Percentiles rank a stretch among this genome's conserved stretches.
phyloP scores from a whole-genome alignment of 2,113 vertebrate species.

The Percopsis transmontana region DNA sequence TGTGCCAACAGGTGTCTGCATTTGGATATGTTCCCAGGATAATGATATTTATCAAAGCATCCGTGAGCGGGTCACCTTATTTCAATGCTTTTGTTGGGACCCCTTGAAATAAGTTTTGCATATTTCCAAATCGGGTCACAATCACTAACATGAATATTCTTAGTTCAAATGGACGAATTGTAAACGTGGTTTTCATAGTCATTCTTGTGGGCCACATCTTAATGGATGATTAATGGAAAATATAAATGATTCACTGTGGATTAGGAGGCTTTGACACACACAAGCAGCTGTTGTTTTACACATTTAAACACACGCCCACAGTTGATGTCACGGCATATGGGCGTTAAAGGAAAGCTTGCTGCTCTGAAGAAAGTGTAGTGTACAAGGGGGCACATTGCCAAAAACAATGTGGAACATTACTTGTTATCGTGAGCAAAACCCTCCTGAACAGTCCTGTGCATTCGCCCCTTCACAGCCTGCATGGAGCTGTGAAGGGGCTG shows the following conservation, averaged over 20 bases:
- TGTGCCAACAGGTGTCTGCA: neutral
- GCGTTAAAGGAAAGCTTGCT: neutral
- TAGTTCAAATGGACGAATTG: too few relatives aligned
- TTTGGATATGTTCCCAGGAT: neutral
- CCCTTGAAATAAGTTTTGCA: neutral
- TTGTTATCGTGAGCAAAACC: too few relatives aligned
- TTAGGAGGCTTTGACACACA: neutral
- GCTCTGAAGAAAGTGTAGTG: too few relatives aligned
- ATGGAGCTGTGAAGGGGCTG: slow-evolving; percentile 3
- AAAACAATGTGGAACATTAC: too few relatives aligned
- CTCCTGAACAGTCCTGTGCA: too few relatives aligned
- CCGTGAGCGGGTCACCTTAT: neutral
- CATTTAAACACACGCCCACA: neutral
- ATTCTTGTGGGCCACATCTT: neutral
- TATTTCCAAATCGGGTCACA: too few relatives aligned
- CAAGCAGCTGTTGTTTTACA: neutral
- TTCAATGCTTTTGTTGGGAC: too few relatives aligned
- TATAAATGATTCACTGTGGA: too few relatives aligned
- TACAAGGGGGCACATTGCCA: too few relatives aligned
- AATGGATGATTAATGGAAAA: neutral
- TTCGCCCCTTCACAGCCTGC: too few relatives aligned
- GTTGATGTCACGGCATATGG: too few relatives aligned
- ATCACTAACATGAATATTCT: neutral
- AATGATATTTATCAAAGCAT: neutral
- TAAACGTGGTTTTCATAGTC: neutral